Evolutionary conservation across 2,113 vertebrate genomes (phyloP), one percentile per base, ranked within the genome.

Genomic region (Cygnus atratus): DNA sequence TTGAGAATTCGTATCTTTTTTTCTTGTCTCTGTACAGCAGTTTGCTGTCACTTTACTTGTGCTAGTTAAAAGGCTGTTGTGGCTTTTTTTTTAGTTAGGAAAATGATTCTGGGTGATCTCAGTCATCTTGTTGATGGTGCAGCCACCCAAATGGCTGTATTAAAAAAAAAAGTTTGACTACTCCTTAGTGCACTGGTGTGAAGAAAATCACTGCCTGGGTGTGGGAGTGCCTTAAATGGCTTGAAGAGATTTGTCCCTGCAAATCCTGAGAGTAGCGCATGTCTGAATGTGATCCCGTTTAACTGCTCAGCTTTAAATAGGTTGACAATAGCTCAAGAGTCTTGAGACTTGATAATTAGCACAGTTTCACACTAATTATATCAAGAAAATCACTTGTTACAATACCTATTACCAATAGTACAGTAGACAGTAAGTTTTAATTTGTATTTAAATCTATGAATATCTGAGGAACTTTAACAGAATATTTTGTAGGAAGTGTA

Each of bases 281-380:
- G 19, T 79, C 29, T 82, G 21, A 44, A 24, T 7, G 3, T 46
- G 57, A 81, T 78, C 24, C 0, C 0, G 0, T 58, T 63, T 75
- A 10, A 43, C 57, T 79, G 15, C 26, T 81, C 3, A 4, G 5
- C 82, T 87, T 81, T 55, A 92, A 92, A 25, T 71, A 62, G 28
- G 11, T 22, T 84, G 68, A 17, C 35, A 54, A 16, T 70, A 81
- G 16, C 24, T 81, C 26, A 13, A 24, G 13, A 67, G 28, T 55
- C 41, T 35, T 41, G 9, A 75, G 13, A n/a, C 41, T 39, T 89
- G 43, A 6, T 61, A 61, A 66, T 39, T 52, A 28, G 3, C 7
- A 10, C 11, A 4, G 58, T 67, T 89, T 92, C n/a, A 9, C 71
- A 81, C 3, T 24, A 65, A 4, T 7, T 67, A 74, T 73, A 86